Evolutionary conservation across 2,113 vertebrate genomes (phyloP), one percentile per base, ranked within the genome.

Genomic region (Girardinichthys multiradiatus): DNA sequence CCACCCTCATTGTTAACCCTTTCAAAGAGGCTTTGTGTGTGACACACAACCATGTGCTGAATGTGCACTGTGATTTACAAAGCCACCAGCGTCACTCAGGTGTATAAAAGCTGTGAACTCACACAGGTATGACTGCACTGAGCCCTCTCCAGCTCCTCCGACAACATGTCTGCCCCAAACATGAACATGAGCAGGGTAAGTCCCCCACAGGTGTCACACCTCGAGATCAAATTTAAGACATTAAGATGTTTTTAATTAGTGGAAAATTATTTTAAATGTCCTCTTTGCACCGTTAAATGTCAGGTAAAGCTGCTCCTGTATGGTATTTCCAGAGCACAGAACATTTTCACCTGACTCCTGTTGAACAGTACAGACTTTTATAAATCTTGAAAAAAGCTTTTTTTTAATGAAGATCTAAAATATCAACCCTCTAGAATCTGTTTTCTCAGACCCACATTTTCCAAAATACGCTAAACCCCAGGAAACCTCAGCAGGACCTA

Each of bases 131-230:
- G 45, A 58, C 35, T n/a, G 59, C 65, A 70, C 21, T 57, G 30
- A 24, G 27, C n/a, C 65, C 24, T 45, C 21, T 1, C 10, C 73
- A 60, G 59, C 72, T 31, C 70, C 28, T 4, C 6, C 35, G 7
- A 24, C 64, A 80, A 74, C 6, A 83, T 83, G 80, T 78, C 80
- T 9, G 35, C 75, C 76, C 67, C 75, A 15, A 54, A 83, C 57
- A 77, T 74, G 80, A 82, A 78, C 76, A 78, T 51, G 71, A 63
- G 75, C 67, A 83, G 71, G 57, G 80, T 83, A 51, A 76, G 72
- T 82, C 62, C 62, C 57, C n/a, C 72, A 30, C 69, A 76, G 68
- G 58, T 69, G 72, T 48, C 62, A 28, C 31, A 31, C 6, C 26
- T 37, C 14, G 11, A 28, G 4, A 59, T n/a, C n/a, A n/a, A n/a